Evolutionary conservation across 2,888 invertebrate species (phyloP), one percentile per base, ranked within the genome.

Genomic region (Beris chalybata): DNA sequence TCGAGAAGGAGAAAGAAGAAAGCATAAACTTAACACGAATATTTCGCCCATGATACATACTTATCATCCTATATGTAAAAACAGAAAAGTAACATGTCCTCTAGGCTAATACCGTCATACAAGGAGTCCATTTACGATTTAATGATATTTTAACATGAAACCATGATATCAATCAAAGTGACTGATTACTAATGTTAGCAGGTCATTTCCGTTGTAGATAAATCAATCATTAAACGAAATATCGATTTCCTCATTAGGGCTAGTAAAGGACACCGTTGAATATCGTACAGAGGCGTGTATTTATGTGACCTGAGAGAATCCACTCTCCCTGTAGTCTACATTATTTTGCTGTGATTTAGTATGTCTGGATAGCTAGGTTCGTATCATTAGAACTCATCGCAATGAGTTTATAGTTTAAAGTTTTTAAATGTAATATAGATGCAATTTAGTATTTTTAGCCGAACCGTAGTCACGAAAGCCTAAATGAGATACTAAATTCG

Each of bases 161-260:
- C 32, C 53, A 54, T 47, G 58, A 47, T 66, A 53, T 66, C 66
- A 66, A 66, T 66, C 59, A 66, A 66, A 52, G 44, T 66, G 53
- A 66, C 59, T 59, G 59, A 66, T 66, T 52, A 66, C 66, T 59
- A 66, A 66, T 66, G 59, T 66, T 66, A 59, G 59, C 66, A 59
- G 66, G 59, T 59, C 59, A 54, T 66, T 59, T 59, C 52, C 59
- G 59, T 47, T 66, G 58, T 59, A 59, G 54, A 59, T 59, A 59
- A 66, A 66, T 66, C 59, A 66, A 66, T 66, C 66, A 66, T 66
- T 59, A 66, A 12, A 31, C 29, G 47, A 45, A 15, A 44, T 59
- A 66, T 66, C 47, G 66, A 66, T 66, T 59, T 54, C 31, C 30
- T 66, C 54, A 59, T 59, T 59, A 59, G 38, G 38, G 9, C 38